These are phyloP conservation scores for Xiphorhynchus elegans DNA, from an alignment of 2,113 vertebrate genomes.

Conservation along the genomic window DNA sequence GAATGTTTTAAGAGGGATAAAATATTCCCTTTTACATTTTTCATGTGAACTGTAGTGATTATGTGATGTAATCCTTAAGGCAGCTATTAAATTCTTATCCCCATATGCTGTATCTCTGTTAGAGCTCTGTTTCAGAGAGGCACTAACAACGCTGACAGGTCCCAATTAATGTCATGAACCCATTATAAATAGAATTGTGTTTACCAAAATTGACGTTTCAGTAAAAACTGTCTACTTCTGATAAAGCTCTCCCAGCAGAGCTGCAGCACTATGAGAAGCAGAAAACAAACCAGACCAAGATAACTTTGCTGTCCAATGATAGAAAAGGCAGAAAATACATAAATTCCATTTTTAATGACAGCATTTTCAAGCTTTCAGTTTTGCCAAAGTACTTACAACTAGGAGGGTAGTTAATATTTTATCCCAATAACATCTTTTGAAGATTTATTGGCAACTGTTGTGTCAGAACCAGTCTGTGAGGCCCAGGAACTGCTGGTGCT, in stretches of 20 bases:
- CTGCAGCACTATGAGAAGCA: not conserved
- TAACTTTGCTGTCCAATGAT: not conserved
- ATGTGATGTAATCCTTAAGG: not conserved
- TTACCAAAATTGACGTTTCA: not conserved
- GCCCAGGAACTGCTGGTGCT: not conserved
- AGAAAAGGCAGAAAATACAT: not conserved
- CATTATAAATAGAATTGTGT: not conserved
- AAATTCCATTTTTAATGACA: not conserved
- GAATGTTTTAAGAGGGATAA: not conserved
- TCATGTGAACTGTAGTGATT: not conserved
- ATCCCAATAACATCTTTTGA: not conserved
- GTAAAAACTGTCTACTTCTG: not conserved
- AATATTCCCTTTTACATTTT: slow-evolving; percentile 10
- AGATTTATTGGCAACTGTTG: not conserved
- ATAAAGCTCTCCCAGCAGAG: not conserved
- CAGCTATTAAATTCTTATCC: not conserved
- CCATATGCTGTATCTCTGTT: not conserved
- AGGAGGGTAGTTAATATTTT: not conserved
- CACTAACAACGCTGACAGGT: not conserved
- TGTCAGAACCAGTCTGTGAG: not conserved
- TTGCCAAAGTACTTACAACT: not conserved
- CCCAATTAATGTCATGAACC: not conserved
- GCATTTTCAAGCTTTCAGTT: not conserved
- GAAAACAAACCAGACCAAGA: not conserved
- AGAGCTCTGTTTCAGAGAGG: not conserved